Base-by-base conservation (phyloP, 2,113 vertebrate species). In the Pandion haliaetus region DNA sequence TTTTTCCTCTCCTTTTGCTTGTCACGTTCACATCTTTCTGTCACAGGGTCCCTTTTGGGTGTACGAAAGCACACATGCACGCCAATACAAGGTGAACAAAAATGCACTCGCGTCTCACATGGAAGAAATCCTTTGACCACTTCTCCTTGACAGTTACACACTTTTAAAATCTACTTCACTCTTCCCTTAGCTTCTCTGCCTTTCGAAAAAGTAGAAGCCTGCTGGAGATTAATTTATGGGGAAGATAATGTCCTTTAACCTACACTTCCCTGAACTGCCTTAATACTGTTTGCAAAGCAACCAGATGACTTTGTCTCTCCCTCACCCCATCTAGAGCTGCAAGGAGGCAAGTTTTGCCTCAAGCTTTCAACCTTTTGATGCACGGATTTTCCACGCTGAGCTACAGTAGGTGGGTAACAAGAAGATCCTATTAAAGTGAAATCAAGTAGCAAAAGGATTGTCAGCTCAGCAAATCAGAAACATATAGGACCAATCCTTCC, bases 141-240 rank as follows among this genome's bases (percentile, higher is more conserved):
- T 98, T 98, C 95, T 71, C 96, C 69, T 95, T 97, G 76, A 87
- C 85, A 88, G 81, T 84, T 97, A 98, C 96, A 24, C 97, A 97
- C 98, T 98, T 97, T 98, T 97, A 98, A 99, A 99, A 98, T 96
- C 96, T 97, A 97, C 98, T 98, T 98, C 98, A 98, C 96, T 98
- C 98, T 98, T 98, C 97, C 95, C 91, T 98, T 98, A 91, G 87
- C 94, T 96, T 96, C 95, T 82, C 94, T 88, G 95, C 74, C 93
- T 97, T 97, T 93, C 84, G 91, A 96, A 97, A 98, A 96, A 90
- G 97, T 96, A 96, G 97, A 98, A 98, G 96, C 95, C 98, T 88
- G 89, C 97, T 96, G 92, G 96, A 98, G 98, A 98, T 99, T 98
- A 99, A 98, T 98, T 98, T 97, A 71, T 85, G 83, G 96, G 95